phyloP scores from a whole-genome alignment of 2,113 vertebrate species.

The Neogale vison region DNA sequence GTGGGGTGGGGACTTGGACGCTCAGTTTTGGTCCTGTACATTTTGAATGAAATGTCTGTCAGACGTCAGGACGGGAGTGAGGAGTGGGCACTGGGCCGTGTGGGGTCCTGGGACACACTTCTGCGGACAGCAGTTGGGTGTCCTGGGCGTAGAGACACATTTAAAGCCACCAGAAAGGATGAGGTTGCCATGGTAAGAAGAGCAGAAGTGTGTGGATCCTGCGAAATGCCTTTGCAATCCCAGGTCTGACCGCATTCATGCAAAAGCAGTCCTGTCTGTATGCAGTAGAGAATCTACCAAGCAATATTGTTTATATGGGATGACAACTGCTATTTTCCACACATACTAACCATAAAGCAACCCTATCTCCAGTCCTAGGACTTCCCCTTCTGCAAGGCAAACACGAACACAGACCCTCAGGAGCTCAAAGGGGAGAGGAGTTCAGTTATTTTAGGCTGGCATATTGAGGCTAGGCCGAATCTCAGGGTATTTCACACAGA shows the following conservation, averaged over 20 bases:
- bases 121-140: rapidly evolving
- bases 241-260: too few relatives aligned
- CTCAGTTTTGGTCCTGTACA: rapidly evolving
- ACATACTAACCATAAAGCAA: not conserved
- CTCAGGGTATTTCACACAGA: not conserved
- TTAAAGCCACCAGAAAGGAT: not conserved
- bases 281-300: too few relatives aligned
- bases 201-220: rapidly evolving
- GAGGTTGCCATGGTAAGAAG: rapidly evolving
- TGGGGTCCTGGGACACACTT: rapidly evolving
- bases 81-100: rapidly evolving
- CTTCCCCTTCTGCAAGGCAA: rapidly evolving
- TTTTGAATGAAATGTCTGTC: not conserved
- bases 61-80: rapidly evolving
- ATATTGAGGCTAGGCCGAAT: rapidly evolving
- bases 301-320: not conserved
- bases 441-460: rapidly evolving
- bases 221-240: not conserved
- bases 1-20: rapidly evolving
- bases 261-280: too few relatives aligned
- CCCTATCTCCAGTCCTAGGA: too few relatives aligned
- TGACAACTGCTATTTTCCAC: not conserved
- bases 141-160: rapidly evolving
- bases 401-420: not conserved
- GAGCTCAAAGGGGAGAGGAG: not conserved